Evolutionary conservation across 1,140 invertebrate genomes (phyloP).

Genomic region (Drosophila melanogaster): DNA sequence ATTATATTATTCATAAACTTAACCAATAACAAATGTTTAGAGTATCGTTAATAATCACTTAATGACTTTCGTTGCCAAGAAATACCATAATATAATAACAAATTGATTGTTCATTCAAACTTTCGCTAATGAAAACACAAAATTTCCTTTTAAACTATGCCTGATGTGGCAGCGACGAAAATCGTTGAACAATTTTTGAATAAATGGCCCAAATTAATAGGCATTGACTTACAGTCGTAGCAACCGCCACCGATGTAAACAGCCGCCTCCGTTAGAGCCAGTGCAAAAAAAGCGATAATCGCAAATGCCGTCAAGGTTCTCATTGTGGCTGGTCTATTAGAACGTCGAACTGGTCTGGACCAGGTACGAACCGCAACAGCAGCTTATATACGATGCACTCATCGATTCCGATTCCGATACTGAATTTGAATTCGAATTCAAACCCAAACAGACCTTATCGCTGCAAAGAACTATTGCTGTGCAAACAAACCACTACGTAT

Average conservation of each 20-base stretch:
- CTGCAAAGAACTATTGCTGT: constrained; percentile 24
- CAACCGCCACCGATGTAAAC: constrained; percentile 72
- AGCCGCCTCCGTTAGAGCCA: constrained; percentile 58
- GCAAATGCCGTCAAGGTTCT: constrained; percentile 41
- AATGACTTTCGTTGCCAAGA: too few species aligned
- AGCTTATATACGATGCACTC: constrained; percentile 60
- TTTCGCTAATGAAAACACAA: too few species aligned
- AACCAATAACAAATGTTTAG: too few species aligned
- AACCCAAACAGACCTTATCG: constrained; percentile 26
- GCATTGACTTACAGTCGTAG: constrained; percentile 62
- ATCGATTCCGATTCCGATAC: neutral
- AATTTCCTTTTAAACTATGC: too few species aligned
- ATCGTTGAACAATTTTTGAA: too few species aligned
- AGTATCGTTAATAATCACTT: too few species aligned
- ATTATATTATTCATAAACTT: too few species aligned
- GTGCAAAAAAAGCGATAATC: constrained; percentile 41
- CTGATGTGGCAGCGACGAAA: too few species aligned
- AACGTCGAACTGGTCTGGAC: constrained; percentile 58
- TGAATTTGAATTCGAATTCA: too few species aligned
- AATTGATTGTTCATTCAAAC: too few species aligned
- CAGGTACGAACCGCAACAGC: constrained; percentile 24
- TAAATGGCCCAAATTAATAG: neutral
- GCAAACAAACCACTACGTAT: constrained; percentile 29
- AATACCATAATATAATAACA: too few species aligned
- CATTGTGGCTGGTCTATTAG: constrained; percentile 43